Evolutionary conservation across 1,140 invertebrate species (phyloP).

Genomic region (Dolichoris vasculosae): DNA sequence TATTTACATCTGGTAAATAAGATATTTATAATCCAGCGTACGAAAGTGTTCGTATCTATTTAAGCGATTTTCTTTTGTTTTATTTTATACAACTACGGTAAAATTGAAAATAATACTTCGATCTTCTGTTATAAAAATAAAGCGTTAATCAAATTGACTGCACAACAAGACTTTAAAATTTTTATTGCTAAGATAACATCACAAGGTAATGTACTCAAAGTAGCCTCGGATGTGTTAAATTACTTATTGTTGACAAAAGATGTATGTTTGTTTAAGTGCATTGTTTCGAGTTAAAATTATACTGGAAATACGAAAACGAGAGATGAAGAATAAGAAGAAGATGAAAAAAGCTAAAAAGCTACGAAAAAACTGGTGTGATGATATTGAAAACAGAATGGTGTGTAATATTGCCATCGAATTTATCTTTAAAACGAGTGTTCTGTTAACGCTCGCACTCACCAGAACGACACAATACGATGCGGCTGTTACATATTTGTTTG

Average conservation of each 20-base stretch:
- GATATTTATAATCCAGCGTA: neutral
- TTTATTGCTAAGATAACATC: neutral
- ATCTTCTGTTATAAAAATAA: neutral
- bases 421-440: slow-evolving; percentile 32
- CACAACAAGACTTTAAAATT: neutral
- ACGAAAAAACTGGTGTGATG: neutral
- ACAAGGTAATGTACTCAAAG: neutral
- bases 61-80: neutral
- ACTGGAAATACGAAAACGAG: neutral
- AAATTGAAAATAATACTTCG: neutral
- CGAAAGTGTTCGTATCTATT: neutral
- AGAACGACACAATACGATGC: slow-evolving; percentile 11
- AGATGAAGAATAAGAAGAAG: neutral
- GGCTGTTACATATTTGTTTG: neutral
- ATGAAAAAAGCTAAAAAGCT: neutral
- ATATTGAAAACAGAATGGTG: slow-evolving; percentile 28
- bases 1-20: neutral
- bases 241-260: neutral
- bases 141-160: neutral
- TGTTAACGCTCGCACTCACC: neutral
- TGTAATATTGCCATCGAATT: neutral
- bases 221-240: neutral
- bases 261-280: neutral
- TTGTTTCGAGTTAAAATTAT: slow-evolving; percentile 5
- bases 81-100: neutral